Evolutionary conservation across 2,888 invertebrate genomes (phyloP).

Genomic region (Pelosia muscerda): DNA sequence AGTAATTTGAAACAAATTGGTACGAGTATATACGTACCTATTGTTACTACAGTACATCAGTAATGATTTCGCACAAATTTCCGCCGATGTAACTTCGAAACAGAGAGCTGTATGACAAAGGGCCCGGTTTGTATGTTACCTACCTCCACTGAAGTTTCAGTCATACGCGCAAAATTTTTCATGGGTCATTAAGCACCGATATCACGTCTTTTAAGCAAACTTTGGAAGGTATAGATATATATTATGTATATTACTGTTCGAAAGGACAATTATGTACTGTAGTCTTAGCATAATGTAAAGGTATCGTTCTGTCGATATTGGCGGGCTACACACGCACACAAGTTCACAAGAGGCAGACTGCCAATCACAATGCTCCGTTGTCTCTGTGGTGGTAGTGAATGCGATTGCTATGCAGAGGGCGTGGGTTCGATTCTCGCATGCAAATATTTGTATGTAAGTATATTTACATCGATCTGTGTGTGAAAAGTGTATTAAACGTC

Average conservation of each 20-base stretch:
- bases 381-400: too few relatives aligned
- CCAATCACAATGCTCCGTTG: too few relatives aligned
- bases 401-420: too few relatives aligned
- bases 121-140: slow-evolving; percentile 29
- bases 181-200: slow-evolving; percentile 43
- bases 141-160: slow-evolving; percentile 42
- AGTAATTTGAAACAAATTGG: too few relatives aligned
- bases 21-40: too few relatives aligned
- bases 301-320: too few relatives aligned
- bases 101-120: slow-evolving; percentile 48
- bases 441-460: too few relatives aligned
- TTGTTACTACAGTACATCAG: background rate
- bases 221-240: slow-evolving; percentile 4
- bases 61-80: slow-evolving; percentile 31
- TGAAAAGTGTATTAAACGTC: too few relatives aligned
- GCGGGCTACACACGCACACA: too few relatives aligned
- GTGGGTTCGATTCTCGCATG: too few relatives aligned
- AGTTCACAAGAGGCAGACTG: too few relatives aligned
- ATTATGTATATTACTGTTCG: slow-evolving; percentile 2
- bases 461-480: too few relatives aligned
- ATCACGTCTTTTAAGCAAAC: slow-evolving; percentile 37
- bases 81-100: slow-evolving; percentile 55
- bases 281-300: background rate
- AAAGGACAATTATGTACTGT: background rate
- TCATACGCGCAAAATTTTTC: slow-evolving; percentile 44